Evolutionary conservation across 1,140 invertebrate genomes (phyloP), one percentile per base, ranked within the genome.

Genomic region (Penaeus indicus): DNA sequence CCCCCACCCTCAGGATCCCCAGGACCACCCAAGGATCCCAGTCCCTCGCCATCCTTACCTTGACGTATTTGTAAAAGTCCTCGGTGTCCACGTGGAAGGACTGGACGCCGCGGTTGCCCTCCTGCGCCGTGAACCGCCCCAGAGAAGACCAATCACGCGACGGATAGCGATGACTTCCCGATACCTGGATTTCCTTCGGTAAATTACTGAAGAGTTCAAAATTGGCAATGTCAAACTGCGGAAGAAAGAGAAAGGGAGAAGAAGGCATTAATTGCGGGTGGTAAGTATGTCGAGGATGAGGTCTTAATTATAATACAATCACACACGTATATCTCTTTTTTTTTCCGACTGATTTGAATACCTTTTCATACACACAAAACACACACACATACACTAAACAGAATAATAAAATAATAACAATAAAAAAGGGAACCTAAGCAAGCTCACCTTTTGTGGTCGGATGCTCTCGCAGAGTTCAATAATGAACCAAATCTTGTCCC

Each of bases 191-290:
- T 86, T 98, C 96, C 92, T 96, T 96, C 8, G 98, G 98, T 22
- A 96, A 97, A 0, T 98, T 99, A 22, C 98, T 99, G 93, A 99
- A 99, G 27, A 99, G 93, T 93, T 99, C 99, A 92, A 99, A 98
- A 93, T 99, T 99, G 19, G 98, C 99, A 84, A 99, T 94, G 91
- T 99, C 98, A 89, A 99, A 96, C 93, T 94, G 91, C 75, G 93
- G 93, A 81, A 93, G 80, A 91, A 84, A 90, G 91, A 47, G 19
- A 63, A 25, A 80, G 85, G 16, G 16, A 8, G 54, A 54, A 8
- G 1, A 2, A 54, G 54, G 54, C 10, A 54, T 54, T 54, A 54
- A 54, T 54, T 54, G 54, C 10, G 16, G 0, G 54, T 54, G 54
- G 54, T 13, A 54, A 11, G 11, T 47, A 54, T 16, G 54, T 0